Evolutionary conservation across 2,797 vertebrate species (phyloP), one percentile per base, ranked within the genome.

Genomic region (Tokudaia muenninki): DNA sequence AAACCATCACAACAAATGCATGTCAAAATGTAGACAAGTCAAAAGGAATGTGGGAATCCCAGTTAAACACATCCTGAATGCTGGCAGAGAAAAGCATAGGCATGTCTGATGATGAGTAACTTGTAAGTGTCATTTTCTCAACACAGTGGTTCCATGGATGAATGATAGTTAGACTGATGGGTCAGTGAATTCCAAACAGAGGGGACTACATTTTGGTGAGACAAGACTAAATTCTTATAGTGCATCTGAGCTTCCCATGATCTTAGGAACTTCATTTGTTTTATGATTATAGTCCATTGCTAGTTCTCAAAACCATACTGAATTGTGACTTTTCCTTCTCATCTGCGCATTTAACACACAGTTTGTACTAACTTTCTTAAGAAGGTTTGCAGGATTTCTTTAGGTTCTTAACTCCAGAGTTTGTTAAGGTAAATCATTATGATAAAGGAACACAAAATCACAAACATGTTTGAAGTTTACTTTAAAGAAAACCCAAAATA

Each of bases 321-420:
- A 84, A 91, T 80, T 52, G 10, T 94, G 65, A 87, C 6, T 86
- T 91, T 78, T 87, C 41, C 57, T 91, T 87, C 82, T 61, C 65
- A 29, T 90, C n/a, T 92, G 77, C 34, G 16, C 77, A 75, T 67
- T 96, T 94, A 81, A 92, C 50, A 92, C 44, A 94, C 81, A 91
- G 47, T 93, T 82, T 96, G 84, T 93, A 92, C 57, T 87, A 84
- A 65, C 75, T 80, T 24, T 94, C 37, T 26, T 95, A 90, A 88
- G 57, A 95, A 94, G 77, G 83, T 50, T 77, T 87, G 34, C 65
- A 92, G 0, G 17, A 10, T 63, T 96, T 88, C 77, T 96, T 95
- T 92, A 90, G 78, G 78, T 88, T 92, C 19, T 47, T 74, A 96
- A 77, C 9, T 77, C 9, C 4, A 26, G 13, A 88, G 12, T 81